Evolutionary conservation across 1,140 invertebrate species (phyloP).

Genomic region (Harpegnathos saltator): DNA sequence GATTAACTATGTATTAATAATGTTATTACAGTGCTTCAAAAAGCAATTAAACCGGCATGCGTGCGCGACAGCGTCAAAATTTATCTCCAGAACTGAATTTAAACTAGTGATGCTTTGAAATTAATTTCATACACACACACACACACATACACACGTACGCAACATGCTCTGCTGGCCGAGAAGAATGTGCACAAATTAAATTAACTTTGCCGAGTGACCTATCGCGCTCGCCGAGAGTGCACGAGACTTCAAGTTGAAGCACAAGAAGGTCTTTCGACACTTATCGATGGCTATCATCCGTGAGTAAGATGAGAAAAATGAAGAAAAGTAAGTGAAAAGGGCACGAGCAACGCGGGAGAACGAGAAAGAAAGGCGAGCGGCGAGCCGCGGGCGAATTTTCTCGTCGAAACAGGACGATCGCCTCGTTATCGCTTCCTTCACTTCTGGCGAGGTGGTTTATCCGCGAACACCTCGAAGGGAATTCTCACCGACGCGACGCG

Average conservation of each 20-base stretch:
- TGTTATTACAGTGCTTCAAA: background rate
- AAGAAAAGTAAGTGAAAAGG: background rate
- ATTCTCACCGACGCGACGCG: slow-evolving; percentile 53
- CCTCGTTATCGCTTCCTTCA: slow-evolving; percentile 64
- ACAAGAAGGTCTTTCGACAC: background rate
- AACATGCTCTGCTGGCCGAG: too few species aligned
- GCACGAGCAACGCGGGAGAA: background rate
- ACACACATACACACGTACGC: too few species aligned
- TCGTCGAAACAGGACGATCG: slow-evolving; percentile 53
- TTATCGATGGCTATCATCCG: background rate
- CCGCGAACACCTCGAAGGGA: slow-evolving; percentile 46
- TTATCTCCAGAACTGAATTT: too few species aligned
- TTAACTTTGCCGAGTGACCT: background rate
- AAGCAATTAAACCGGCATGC: background rate
- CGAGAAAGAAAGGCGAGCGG: background rate
- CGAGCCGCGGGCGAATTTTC: slow-evolving; percentile 43
- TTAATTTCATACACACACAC: background rate
- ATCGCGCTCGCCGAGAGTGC: background rate
- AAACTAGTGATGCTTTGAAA: too few species aligned
- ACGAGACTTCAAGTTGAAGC: slow-evolving; percentile 8
- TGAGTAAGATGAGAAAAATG: slow-evolving; percentile 18
- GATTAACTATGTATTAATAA: slow-evolving; percentile 9
- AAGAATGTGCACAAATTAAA: too few species aligned
- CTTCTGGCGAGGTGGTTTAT: slow-evolving; percentile 67
- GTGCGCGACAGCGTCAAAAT: too few species aligned